Evolutionary conservation across 2,797 vertebrate genomes (phyloP), one percentile per base, ranked within the genome.

Genomic region (Cirrhinus molitorella): DNA sequence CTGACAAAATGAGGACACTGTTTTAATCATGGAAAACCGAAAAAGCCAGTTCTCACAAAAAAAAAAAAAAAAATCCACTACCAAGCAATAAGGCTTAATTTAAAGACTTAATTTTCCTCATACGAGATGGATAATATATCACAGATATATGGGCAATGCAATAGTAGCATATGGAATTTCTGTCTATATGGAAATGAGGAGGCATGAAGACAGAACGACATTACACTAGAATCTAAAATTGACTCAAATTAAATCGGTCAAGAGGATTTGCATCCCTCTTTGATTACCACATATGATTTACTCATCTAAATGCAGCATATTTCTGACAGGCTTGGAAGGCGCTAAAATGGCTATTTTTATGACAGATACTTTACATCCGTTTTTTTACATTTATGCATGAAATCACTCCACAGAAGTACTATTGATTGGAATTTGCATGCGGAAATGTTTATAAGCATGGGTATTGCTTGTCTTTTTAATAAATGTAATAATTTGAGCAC

Each of bases 131-230:
- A 82, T 53, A 77, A 31, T 63, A 81, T 2, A 55, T 74, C 61
- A 72, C 4, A 8, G 47, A 45, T 49, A 79, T 49, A 63, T 49
- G 65, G 55, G 43, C 19, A 57, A 45, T 45, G 71, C 61, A 40
- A 8, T 40, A 63, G 34, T 51, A 40, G 23, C 53, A 61, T 73
- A n/a, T 72, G 43, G 51, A 75, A 85, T 67, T 68, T 70, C 73
- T 34, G 37, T 85, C 83, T 85, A 76, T 80, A 87, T 73, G 82
- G 73, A 87, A 87, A 87, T 81, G 23, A 81, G 61, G 40, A 0
- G 25, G 28, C 28, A 66, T 49, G 43, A 28, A 45, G 70, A 74
- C 61, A 51, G 61, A 53, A 43, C 25, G 3, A 72, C 14, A 23
- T 59, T 80, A 63, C 2, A 10, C 67, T 66, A 66, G 59, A 43